A percentile compares a stretch with the other conserved stretches of the same genome.
Evolutionary conservation across 1,140 invertebrate genomes (phyloP).

Genomic region (Cataglyphis hispanica): DNA sequence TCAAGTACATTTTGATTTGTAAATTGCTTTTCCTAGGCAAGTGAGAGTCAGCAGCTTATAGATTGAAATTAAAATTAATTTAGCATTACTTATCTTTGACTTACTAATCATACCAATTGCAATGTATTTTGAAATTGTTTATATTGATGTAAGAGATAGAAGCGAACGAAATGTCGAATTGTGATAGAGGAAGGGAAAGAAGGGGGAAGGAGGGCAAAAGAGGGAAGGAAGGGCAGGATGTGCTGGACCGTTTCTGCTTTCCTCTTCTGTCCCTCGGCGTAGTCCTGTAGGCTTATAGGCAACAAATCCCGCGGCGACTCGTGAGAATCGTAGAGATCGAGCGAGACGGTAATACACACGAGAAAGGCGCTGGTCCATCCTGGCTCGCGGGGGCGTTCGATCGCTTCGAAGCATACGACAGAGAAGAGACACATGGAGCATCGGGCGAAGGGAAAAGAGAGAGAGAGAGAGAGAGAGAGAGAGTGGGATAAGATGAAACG

Average conservation of each 20-base stretch:
- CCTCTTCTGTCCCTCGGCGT: slow-evolving; percentile 65
- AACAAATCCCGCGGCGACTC: slow-evolving; percentile 76
- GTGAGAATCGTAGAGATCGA: slow-evolving; percentile 81
- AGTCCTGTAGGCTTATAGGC: slow-evolving; percentile 69
- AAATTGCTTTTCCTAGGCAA: not conserved
- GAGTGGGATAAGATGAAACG: slow-evolving; percentile 64
- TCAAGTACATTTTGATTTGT: not conserved
- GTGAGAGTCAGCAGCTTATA: not conserved
- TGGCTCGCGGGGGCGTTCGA: slow-evolving; percentile 79
- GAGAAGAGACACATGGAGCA: slow-evolving; percentile 24
- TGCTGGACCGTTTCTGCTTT: slow-evolving; percentile 39
- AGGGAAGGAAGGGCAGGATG: slow-evolving; percentile 1
- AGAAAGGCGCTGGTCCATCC: slow-evolving; percentile 73
- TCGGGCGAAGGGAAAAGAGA: slow-evolving; percentile 2
- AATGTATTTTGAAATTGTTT: slow-evolving; percentile 25
- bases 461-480: not conserved
- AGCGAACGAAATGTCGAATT: not conserved
- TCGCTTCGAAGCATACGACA: slow-evolving; percentile 72
- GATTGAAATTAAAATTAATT: slow-evolving; percentile 24
- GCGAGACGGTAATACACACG: slow-evolving; percentile 72
- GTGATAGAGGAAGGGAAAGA: not conserved
- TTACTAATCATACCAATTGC: not conserved
- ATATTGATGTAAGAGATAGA: not conserved
- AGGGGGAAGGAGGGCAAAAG: not conserved
- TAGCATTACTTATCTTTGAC: not conserved